Conservation (phyloP, 2,113 vertebrate species). For the Urocynchramus pylzowi region DNA sequence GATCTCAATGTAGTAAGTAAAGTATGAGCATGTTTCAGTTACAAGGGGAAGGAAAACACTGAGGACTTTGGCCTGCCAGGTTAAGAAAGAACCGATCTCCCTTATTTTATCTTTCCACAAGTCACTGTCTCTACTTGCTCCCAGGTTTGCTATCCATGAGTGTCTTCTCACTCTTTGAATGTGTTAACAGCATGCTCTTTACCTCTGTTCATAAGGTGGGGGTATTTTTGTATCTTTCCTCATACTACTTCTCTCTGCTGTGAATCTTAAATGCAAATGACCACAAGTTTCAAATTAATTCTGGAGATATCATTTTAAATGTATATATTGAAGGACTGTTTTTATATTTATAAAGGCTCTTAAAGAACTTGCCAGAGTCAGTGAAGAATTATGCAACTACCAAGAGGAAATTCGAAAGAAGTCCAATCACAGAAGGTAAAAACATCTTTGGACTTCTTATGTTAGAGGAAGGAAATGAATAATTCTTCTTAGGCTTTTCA, state of each 20-base stretch:
- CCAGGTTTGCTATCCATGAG: neutral
- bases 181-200: neutral
- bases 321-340: constrained; percentile 25
- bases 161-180: neutral
- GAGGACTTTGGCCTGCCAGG: neutral
- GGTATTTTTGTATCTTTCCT: neutral
- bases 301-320: neutral
- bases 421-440: constrained; percentile 80
- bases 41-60: neutral
- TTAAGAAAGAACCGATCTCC: neutral
- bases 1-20: constrained; percentile 89
- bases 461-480: neutral
- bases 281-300: neutral
- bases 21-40: neutral
- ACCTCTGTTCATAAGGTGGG: neutral
- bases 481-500: neutral
- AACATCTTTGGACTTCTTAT: neutral
- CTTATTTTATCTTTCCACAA: neutral
- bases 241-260: neutral
- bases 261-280: neutral
- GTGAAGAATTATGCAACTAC: constrained; percentile 95
- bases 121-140: neutral
- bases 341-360: constrained; percentile 83
- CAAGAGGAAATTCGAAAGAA: constrained; percentile 89
- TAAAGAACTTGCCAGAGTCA: constrained; percentile 94